A percentile compares a stretch with the other conserved stretches of the same genome.
Evolutionary conservation across 2,888 invertebrate genomes (phyloP).

Genomic region (Synanthedon formicaeformis): DNA sequence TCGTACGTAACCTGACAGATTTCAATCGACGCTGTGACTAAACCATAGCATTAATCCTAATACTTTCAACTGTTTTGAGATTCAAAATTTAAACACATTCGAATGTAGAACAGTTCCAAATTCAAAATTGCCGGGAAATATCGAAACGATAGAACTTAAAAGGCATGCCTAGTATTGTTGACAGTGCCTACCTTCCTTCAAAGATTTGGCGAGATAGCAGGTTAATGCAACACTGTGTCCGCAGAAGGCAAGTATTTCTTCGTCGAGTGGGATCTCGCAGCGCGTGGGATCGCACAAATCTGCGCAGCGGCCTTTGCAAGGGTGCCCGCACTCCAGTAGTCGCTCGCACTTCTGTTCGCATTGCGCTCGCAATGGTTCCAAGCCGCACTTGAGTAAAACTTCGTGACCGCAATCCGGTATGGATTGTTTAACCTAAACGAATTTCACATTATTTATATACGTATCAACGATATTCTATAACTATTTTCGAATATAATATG

Average conservation of each 20-base stretch:
- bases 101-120: background rate
- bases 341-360: slow-evolving; percentile 56
- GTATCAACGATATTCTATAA: too few relatives aligned
- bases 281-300: slow-evolving; percentile 28
- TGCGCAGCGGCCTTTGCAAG: slow-evolving; percentile 46
- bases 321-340: slow-evolving; percentile 60
- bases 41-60: too few relatives aligned
- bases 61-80: too few relatives aligned
- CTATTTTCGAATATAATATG: too few relatives aligned
- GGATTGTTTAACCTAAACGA: slow-evolving; percentile 46
- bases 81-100: background rate
- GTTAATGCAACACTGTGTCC: slow-evolving; percentile 55
- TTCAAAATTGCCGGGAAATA: background rate
- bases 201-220: slow-evolving; percentile 22
- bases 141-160: background rate
- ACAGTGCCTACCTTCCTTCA: too few relatives aligned
- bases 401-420: slow-evolving; percentile 52
- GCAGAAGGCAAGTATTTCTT: slow-evolving; percentile 42
- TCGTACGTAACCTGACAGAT: too few relatives aligned
- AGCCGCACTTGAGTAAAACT: slow-evolving; percentile 42
- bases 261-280: slow-evolving; percentile 28
- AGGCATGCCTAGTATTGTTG: background rate
- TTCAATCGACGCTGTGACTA: too few relatives aligned
- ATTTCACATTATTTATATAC: too few relatives aligned
- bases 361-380: slow-evolving; percentile 21